A percentile compares a stretch with the other conserved stretches of the same genome.
phyloP scores from a whole-genome alignment of 2,113 vertebrate genomes.

The Seriola rivoliana region DNA sequence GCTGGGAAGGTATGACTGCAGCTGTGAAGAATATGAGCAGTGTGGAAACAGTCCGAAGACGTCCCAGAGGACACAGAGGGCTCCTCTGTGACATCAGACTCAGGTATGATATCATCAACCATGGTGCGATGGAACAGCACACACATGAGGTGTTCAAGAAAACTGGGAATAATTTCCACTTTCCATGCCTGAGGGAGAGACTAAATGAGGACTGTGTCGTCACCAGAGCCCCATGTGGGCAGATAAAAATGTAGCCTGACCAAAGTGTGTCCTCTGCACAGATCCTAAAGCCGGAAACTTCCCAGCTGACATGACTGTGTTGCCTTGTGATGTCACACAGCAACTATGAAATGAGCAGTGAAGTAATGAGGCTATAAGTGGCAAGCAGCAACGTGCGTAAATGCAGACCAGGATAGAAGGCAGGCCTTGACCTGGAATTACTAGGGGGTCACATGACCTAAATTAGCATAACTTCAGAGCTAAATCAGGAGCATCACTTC shows the following conservation, averaged over 20 bases:
- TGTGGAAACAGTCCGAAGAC: slow-evolving; percentile 56
- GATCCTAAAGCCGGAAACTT: slow-evolving; percentile 39
- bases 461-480: slow-evolving; percentile 15
- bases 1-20: slow-evolving; percentile 51
- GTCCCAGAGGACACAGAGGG: slow-evolving; percentile 44
- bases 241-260: slow-evolving; percentile 27
- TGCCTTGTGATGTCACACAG: slow-evolving; percentile 65
- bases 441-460: slow-evolving; percentile 27
- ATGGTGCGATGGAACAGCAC: slow-evolving; percentile 55
- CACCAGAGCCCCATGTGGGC: slow-evolving; percentile 31
- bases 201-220: slow-evolving; percentile 41
- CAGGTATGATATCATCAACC: slow-evolving; percentile 54
- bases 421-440: slow-evolving; percentile 54
- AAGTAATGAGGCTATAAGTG: slow-evolving; percentile 51
- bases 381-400: slow-evolving; percentile 17
- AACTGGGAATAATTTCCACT: slow-evolving; percentile 44
- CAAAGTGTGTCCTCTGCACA: slow-evolving; percentile 50
- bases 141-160: slow-evolving; percentile 43
- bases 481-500: slow-evolving; percentile 23
- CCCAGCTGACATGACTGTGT: slow-evolving; percentile 45
- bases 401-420: slow-evolving; percentile 6
- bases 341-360: slow-evolving; percentile 44
- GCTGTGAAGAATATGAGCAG: slow-evolving; percentile 37
- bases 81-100: slow-evolving; percentile 57
- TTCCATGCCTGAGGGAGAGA: slow-evolving; percentile 17